Evolutionary conservation across 2,797 vertebrate species (phyloP), one percentile per base, ranked within the genome.

Genomic region (Xyrichtys novacula): DNA sequence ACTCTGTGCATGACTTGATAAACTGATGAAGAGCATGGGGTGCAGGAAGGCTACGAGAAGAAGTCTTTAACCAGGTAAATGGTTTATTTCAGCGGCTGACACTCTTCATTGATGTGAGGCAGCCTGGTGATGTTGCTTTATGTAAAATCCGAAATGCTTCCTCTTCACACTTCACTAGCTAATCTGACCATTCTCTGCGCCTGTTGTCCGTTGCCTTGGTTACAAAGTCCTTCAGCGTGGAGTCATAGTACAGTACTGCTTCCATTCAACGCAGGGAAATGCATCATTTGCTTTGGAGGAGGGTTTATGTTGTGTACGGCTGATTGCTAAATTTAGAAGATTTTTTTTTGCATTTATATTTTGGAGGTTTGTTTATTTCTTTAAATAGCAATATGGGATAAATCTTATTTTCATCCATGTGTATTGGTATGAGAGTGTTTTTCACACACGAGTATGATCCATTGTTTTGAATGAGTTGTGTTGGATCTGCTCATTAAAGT

Each of bases 131-230:
- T 79, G 76, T 70, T 59, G 63, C 66, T 84, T 80, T 67, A 82
- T 78, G 77, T 61, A 58, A 73, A 83, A 83, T 81, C 39, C 78
- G 63, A 90, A 86, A 72, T 46, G 71, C 76, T 83, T 80, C 79
- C 74, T 56, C 86, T 86, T 87, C 83, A 87, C 85, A 89, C 80
- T 82, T 84, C 81, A 71, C 56, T 59, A 53, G 71, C 73, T 92
- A 92, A 94, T 93, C 89, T 88, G 88, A 92, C 88, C 88, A 80
- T 92, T 91, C 78, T 87, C 72, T 83, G 80, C 29, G 69, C 79
- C 87, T 89, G 90, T 93, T 93, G 90, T 91, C 85, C 44, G 94
- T 94, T 94, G 90, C 93, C 92, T 60, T 93, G 93, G 94, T 92
- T 93, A 94, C 94, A 89, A 87, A 91, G 85, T 86, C 88, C 79